phyloP scores from a whole-genome alignment of 2,888 invertebrate genomes.

The Acrobasis suavella region DNA sequence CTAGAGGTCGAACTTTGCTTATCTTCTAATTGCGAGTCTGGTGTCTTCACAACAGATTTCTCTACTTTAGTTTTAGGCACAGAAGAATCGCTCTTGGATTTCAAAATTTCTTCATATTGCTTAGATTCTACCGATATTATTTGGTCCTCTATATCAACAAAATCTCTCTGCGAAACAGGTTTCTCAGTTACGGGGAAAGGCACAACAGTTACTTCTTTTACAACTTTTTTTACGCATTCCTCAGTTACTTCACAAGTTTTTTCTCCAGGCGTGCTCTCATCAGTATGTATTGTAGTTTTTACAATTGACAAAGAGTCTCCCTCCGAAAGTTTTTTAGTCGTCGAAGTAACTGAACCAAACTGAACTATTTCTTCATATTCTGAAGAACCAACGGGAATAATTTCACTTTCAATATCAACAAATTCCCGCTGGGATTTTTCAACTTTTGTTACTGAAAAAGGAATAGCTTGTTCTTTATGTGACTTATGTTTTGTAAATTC shows the following conservation, averaged over 20 bases:
- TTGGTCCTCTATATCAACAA: constrained; percentile 73
- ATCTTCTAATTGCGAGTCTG: constrained; percentile 69
- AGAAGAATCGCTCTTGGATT: constrained; percentile 76
- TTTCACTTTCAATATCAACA: constrained; percentile 76
- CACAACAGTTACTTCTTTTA: constrained; percentile 61
- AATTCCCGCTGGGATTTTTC: constrained; percentile 66
- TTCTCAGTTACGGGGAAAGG: constrained; percentile 74
- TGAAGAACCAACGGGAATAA: constrained; percentile 70
- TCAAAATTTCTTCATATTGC: constrained; percentile 77
- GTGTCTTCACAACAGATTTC: constrained; percentile 66
- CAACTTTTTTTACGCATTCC: constrained; percentile 61
- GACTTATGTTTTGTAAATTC: constrained; percentile 44
- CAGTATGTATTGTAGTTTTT: constrained; percentile 47
- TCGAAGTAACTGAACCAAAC: constrained; percentile 65
- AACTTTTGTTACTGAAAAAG: constrained; percentile 67
- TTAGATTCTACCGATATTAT: constrained; percentile 69
- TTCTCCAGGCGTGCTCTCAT: constrained; percentile 47
- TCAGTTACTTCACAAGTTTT: constrained; percentile 48
- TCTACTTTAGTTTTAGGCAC: constrained; percentile 76
- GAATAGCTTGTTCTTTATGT: constrained; percentile 56
- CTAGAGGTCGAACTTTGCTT: constrained; percentile 84
- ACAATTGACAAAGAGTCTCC: constrained; percentile 49
- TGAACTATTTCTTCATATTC: constrained; percentile 72
- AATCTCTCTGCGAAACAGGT: constrained; percentile 76
- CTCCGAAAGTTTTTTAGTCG: constrained; percentile 49